Conservation (phyloP, 1,140 invertebrate genomes). For the Neodiprion lecontei region DNA sequence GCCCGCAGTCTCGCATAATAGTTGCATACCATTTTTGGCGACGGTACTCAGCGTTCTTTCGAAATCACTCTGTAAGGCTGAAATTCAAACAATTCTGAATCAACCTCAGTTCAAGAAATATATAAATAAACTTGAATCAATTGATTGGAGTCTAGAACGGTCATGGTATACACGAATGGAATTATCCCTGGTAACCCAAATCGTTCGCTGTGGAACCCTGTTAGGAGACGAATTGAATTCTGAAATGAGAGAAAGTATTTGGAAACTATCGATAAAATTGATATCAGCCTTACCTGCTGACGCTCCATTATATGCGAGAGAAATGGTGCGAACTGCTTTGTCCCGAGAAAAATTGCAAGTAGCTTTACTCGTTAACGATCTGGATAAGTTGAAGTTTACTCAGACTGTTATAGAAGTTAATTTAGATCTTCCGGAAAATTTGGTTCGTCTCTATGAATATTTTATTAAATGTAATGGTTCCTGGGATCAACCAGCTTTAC, state of each 20-base stretch:
- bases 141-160: constrained; percentile 47
- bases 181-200: constrained; percentile 41
- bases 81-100: constrained; percentile 35
- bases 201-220: constrained; percentile 35
- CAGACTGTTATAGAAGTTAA: not conserved
- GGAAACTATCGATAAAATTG: constrained; percentile 52
- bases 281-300: constrained; percentile 52
- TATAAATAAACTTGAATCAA: constrained; percentile 36
- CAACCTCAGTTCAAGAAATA: constrained; percentile 44
- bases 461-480: constrained; percentile 39
- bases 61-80: constrained; percentile 24
- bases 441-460: constrained; percentile 35
- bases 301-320: constrained; percentile 26
- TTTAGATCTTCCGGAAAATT: not conserved
- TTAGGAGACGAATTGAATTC: constrained; percentile 23
- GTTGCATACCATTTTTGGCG: constrained; percentile 46
- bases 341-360: constrained; percentile 19
- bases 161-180: constrained; percentile 56
- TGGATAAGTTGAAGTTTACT: constrained; percentile 14
- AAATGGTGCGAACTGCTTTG: constrained; percentile 32
- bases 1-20: constrained; percentile 43
- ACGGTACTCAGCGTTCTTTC: constrained; percentile 35
- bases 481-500: constrained; percentile 61
- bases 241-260: constrained; percentile 32
- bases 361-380: constrained; percentile 18